Conservation (phyloP, 2,888 invertebrate genomes). For the Heliconius sara region DNA sequence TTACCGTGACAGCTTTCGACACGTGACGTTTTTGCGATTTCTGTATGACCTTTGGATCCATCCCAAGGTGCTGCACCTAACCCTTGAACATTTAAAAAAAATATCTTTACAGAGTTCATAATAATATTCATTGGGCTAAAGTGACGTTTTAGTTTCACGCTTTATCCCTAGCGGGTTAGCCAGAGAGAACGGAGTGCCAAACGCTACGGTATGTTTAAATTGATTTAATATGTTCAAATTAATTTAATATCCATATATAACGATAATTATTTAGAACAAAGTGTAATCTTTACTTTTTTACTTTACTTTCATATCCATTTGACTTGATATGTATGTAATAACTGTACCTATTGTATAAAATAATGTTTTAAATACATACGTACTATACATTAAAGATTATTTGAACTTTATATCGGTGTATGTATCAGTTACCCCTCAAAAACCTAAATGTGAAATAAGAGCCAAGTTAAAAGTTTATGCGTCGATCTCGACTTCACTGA, state of each 20-base stretch:
- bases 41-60: slow-evolving; percentile 48
- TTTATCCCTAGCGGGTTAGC: not conserved
- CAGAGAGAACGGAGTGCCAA: not conserved
- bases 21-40: slow-evolving; percentile 32
- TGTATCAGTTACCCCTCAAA: too few species aligned
- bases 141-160: not conserved
- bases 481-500: too few species aligned
- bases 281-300: too few species aligned
- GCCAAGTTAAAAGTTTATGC: too few species aligned
- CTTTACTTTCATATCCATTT: not conserved
- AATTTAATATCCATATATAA: too few species aligned
- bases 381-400: too few species aligned
- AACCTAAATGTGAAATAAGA: too few species aligned
- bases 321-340: not conserved
- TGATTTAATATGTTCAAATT: too few species aligned
- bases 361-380: too few species aligned
- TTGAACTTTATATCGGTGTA: too few species aligned
- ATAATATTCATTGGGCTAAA: not conserved
- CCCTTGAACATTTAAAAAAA: slow-evolving; percentile 30
- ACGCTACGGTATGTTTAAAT: not conserved
- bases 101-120: slow-evolving; percentile 10
- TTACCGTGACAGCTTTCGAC: slow-evolving; percentile 41
- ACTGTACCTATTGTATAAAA: too few species aligned
- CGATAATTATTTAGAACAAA: not conserved
- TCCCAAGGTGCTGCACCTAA: slow-evolving; percentile 43